Conservation (phyloP, 2,888 invertebrate genomes). For the Microctonus aethiopoides region DNA sequence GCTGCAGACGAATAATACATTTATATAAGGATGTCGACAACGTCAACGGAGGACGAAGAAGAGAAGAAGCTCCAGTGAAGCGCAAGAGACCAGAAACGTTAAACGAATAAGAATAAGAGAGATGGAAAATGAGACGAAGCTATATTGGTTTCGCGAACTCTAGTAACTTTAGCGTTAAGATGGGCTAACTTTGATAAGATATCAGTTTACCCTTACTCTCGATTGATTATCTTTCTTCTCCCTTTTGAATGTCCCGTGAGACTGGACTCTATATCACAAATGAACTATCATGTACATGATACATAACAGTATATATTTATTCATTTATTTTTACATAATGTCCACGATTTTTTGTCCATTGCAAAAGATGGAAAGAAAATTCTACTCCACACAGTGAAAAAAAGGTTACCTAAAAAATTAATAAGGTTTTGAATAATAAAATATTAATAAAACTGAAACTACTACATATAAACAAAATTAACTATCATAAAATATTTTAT, state of each 20-base stretch:
- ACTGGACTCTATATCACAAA: background rate
- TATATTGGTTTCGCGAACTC: slow-evolving; percentile 33
- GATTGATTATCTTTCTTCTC: slow-evolving; percentile 62
- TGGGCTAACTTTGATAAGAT: slow-evolving; percentile 64
- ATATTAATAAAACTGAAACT: too few species aligned
- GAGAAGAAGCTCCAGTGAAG: background rate
- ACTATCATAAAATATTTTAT: too few species aligned
- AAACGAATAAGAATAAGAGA: background rate
- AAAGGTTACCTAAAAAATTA: too few species aligned
- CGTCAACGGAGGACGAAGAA: too few species aligned
- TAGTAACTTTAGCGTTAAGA: slow-evolving; percentile 48
- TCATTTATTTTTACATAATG: too few species aligned
- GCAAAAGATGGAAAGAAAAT: too few species aligned
- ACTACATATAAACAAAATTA: too few species aligned
- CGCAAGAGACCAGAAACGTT: slow-evolving; percentile 13
- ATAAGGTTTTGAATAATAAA: too few species aligned
- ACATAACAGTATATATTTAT: background rate
- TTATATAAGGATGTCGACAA: slow-evolving; percentile 19
- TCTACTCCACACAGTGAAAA: too few species aligned
- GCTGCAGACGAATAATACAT: too few species aligned
- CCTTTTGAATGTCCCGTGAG: slow-evolving; percentile 27
- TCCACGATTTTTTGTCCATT: background rate
- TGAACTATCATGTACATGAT: background rate
- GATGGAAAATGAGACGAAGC: background rate
- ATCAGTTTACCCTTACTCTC: slow-evolving; percentile 60